Evolutionary conservation across 2,797 vertebrate species (phyloP), one percentile per base, ranked within the genome.

Genomic region (Cryptoblepharus egeriae): DNA sequence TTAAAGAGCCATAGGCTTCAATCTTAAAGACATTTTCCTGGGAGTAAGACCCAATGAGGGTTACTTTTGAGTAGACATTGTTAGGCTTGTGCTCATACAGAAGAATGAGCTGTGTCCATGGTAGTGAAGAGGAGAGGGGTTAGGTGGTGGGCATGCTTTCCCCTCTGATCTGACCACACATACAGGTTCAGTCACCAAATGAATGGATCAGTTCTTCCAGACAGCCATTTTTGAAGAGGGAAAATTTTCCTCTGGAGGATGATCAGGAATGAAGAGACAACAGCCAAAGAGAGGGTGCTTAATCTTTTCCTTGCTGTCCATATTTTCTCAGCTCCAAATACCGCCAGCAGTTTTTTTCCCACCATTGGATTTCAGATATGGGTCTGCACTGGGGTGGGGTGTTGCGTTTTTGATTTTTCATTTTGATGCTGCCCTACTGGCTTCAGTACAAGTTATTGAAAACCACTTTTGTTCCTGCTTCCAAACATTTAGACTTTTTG

Each of bases 401-500:
- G n/a, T n/a, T n/a, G 39, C 39, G 4, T 42, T 4, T 9, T 55
- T 30, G 35, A 42, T n/a, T 63, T 52, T 73, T 26, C 18, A 30
- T 73, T 73, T 58, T 57, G 61, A 78, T 73, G 49, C 39, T 58
- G 9, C 60, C 39, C 39, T 49, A 24, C 49, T 52, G 15, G 49
- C 49, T 16, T 52, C 49, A 52, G 49, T 52, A 52, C 49, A 15
- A 52, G 18, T 15, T 52, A 52, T 16, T 16, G 49, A 52, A 9
- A 1, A 68, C 55, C 64, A 63, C 30, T 80, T 39, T 61, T 72
- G 42, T 5, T 60, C 39, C 13, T 75, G 12, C 69, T 79, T 13
- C 68, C 63, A 84, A 24, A 63, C 72, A 70, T 24, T 10, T 5
- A 77, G 75, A 87, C 71, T 12, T 22, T 68, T 78, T 70, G 75